Base-by-base conservation (phyloP, 2,888 invertebrate species). In the Ophion obscuratus region DNA sequence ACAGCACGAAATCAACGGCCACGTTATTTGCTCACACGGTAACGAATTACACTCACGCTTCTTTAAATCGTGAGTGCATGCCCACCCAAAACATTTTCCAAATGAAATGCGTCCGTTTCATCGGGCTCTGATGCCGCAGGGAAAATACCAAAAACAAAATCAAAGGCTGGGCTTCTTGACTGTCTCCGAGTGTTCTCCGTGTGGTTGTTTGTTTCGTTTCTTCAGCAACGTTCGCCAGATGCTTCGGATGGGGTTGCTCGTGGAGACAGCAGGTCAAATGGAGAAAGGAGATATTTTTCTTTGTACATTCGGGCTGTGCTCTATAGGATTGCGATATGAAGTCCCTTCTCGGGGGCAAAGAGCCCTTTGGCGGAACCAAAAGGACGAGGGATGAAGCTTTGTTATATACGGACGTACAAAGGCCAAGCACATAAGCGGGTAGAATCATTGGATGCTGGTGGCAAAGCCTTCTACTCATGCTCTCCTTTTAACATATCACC, bases 221-320 rank as follows among this genome's bases (percentile, higher is more conserved):
- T 71, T 79, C 71, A 86, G 87, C 86, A 87, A 82, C 86, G 83
- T 78, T 71, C 83, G 70, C 81, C 83, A 83, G 83, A 84, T 87
- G 83, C 77, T 85, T 67, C 66, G 75, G 84, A 67, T 67, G 68
- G 85, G 59, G 61, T 78, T n/a, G 76, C 74, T 68, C 9, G 64
- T 47, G 40, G 53, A 64, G 73, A 68, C 40, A 66, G 59, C 6
- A 17, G 24, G 75, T 75, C 57, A 76, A 36, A 64, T 24, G 59
- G 73, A 74, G 53, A 66, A 68, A 81, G 64, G 66, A 47, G 44
- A 81, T 73, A 84, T 61, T 77, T 84, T 84, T 81, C 66, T 81
- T 77, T 64, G 66, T 59, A 47, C 64, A 61, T 71, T 71, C 9
- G 9, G 70, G 47, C 57, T 71, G 68, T 66, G 70, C 36, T 59